Conservation (phyloP, 2,888 invertebrate genomes). For the Lasioglossum vierecki region DNA sequence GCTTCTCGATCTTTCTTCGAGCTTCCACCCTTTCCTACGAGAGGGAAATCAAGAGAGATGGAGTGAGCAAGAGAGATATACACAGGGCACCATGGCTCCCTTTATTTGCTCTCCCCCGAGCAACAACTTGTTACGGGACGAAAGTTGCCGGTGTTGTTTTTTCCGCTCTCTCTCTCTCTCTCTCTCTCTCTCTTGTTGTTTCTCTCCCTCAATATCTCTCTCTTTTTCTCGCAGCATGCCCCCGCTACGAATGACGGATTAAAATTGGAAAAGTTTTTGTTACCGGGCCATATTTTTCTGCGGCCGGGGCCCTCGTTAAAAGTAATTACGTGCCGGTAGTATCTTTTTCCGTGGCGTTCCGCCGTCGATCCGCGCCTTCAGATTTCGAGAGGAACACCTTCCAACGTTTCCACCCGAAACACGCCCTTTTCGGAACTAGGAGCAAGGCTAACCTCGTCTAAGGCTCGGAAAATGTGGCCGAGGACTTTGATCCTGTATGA, state of each 20-base stretch:
- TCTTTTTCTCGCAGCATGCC: constrained; percentile 15
- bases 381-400: constrained; percentile 34
- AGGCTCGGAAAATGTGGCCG: background rate
- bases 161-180: background rate
- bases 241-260: constrained; percentile 76
- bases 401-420: background rate
- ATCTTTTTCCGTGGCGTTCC: constrained; percentile 56
- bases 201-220: background rate
- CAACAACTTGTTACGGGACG: constrained; percentile 75
- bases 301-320: constrained; percentile 70
- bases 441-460: background rate
- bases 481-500: background rate
- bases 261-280: constrained; percentile 78
- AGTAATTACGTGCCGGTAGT: constrained; percentile 67
- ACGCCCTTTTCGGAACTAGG: background rate
- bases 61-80: background rate
- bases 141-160: constrained; percentile 68
- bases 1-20: constrained; percentile 67
- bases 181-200: background rate
- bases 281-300: constrained; percentile 73
- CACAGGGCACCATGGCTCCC: constrained; percentile 52
- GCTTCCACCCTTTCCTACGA: constrained; percentile 33
- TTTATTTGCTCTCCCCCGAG: constrained; percentile 70
- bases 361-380: constrained; percentile 24
- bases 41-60: background rate